Percentiles rank a stretch among this genome's conserved stretches.
Conservation (phyloP, 2,888 invertebrate genomes). For the Aelia acuminata region DNA sequence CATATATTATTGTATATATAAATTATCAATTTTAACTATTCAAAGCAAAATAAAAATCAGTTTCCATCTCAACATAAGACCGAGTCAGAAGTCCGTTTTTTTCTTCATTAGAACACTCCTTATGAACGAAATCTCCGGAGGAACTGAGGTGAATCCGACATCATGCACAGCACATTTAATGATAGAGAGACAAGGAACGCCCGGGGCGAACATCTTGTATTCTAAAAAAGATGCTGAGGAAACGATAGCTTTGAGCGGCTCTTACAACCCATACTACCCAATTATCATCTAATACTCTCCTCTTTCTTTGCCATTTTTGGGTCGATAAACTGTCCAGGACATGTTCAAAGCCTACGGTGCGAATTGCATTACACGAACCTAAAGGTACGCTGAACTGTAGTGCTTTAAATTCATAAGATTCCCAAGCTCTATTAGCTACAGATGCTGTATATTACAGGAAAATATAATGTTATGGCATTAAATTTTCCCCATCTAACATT, state of each 20-base stretch:
- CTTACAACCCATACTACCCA: background rate
- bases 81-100: background rate
- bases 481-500: too few relatives aligned
- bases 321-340: background rate
- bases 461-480: background rate
- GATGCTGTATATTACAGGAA: background rate
- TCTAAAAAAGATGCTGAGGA: background rate
- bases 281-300: background rate
- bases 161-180: slow-evolving; percentile 34
- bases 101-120: background rate
- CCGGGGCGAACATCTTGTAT: background rate
- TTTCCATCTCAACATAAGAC: too few relatives aligned
- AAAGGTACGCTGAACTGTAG: background rate
- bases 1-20: too few relatives aligned
- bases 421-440: background rate
- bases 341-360: background rate
- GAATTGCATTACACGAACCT: background rate
- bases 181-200: background rate
- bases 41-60: too few relatives aligned
- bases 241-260: background rate
- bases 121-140: background rate
- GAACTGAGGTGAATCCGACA: slow-evolving; percentile 33
- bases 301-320: background rate
- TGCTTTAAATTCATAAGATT: background rate
- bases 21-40: too few relatives aligned